A percentile compares a stretch with the other conserved stretches of the same genome.
These are phyloP conservation scores for Drosophila truncata DNA, from an alignment of 1,140 invertebrate species.

Conservation along the genomic window DNA sequence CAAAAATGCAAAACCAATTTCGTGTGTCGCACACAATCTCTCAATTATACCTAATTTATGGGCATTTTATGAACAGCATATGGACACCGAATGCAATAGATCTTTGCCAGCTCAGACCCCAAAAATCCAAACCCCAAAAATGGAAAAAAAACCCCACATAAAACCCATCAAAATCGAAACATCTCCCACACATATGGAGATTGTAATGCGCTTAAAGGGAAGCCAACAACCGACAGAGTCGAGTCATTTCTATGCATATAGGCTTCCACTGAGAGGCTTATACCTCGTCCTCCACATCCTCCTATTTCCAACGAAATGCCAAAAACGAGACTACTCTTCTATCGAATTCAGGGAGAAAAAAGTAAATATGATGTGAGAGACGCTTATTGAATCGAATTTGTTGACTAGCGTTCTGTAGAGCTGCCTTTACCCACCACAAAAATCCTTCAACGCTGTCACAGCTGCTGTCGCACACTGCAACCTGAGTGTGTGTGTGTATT, in stretches of 20 bases:
- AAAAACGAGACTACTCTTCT: conserved; percentile 17
- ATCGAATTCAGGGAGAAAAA: conserved; percentile 12
- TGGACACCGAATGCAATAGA: conserved; percentile 20
- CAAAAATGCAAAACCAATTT: conserved; percentile 30
- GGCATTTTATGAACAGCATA: conserved; percentile 41
- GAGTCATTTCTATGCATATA: conserved; percentile 50
- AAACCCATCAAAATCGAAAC: conserved; percentile 5
- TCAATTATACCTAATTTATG: conserved; percentile 49
- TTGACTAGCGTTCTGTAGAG: conserved; percentile 66
- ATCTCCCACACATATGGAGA: conserved; percentile 28
- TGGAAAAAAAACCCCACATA: not conserved
- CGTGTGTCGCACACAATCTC: conserved; percentile 28
- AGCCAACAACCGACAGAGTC: conserved; percentile 41
- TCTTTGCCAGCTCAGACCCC: conserved; percentile 4
- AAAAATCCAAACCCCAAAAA: not conserved
- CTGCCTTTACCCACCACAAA: conserved; percentile 14
- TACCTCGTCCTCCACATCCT: not conserved
- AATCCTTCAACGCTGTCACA: conserved; percentile 51
- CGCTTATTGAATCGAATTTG: conserved; percentile 78
- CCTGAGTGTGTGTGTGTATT: conserved; percentile 39
- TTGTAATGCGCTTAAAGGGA: conserved; percentile 66
- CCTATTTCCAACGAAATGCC: not conserved
- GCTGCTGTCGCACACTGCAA: conserved; percentile 66
- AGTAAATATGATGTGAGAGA: conserved; percentile 58
- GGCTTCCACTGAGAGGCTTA: conserved; percentile 30